These are phyloP conservation scores for Myotis davidii DNA, from an alignment of 2,113 vertebrate genomes.

Conservation along the genomic window DNA sequence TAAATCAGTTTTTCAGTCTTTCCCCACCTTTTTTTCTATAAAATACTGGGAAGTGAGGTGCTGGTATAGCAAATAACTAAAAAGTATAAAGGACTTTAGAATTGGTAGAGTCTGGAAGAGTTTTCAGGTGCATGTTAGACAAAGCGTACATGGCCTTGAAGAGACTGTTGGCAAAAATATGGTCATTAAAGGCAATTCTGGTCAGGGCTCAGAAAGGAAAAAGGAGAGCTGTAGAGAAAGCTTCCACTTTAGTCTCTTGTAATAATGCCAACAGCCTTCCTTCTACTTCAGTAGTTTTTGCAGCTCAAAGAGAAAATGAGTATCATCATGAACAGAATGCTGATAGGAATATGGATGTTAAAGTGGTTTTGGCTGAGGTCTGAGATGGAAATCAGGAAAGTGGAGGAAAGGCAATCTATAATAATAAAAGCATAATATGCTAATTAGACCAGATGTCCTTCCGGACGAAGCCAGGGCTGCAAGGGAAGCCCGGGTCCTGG, in stretches of 20 bases:
- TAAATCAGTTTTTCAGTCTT: background rate
- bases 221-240: background rate
- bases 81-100: background rate
- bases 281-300: conserved; percentile 84
- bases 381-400: background rate
- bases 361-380: background rate
- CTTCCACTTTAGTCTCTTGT: conserved; percentile 83
- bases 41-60: background rate
- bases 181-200: background rate
- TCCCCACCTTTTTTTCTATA: background rate
- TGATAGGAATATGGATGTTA: background rate
- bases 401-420: background rate
- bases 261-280: conserved; percentile 85
- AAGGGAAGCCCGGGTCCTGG: too few species aligned
- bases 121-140: background rate
- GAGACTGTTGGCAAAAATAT: background rate
- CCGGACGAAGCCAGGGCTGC: too few species aligned
- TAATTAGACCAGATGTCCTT: too few species aligned
- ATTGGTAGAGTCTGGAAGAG: background rate
- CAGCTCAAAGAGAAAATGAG: background rate
- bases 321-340: background rate
- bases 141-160: background rate
- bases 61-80: background rate
- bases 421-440: too few species aligned
- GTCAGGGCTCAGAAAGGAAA: background rate